Evolutionary conservation across 2,797 vertebrate species (phyloP).

Genomic region (Gallirallus australis): DNA sequence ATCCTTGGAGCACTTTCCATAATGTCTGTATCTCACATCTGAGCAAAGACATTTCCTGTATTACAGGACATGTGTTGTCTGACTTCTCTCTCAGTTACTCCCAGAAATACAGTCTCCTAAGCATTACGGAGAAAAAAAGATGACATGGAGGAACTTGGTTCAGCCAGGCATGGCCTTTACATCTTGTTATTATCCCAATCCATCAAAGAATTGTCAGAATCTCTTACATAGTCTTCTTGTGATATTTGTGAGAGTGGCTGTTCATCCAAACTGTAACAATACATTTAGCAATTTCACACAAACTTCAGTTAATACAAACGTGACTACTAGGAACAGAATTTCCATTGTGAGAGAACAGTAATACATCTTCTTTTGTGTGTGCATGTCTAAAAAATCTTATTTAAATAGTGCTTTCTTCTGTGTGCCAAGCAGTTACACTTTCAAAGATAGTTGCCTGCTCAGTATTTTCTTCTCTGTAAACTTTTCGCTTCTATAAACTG

Average conservation of each 20-base stretch:
- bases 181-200: not conserved
- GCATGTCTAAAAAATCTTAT: not conserved
- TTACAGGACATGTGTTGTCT: not conserved
- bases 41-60: not conserved
- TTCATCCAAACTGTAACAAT: not conserved
- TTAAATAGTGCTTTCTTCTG: not conserved
- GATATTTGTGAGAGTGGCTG: not conserved
- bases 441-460: not conserved
- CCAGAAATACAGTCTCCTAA: not conserved
- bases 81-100: not conserved
- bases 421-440: not conserved
- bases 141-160: not conserved
- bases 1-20: not conserved
- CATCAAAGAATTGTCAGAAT: not conserved
- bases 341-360: not conserved
- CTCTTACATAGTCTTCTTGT: not conserved
- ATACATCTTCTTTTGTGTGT: not conserved
- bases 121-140: not conserved
- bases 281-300: not conserved
- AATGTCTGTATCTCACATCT: not conserved
- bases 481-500: not conserved
- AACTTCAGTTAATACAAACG: not conserved
- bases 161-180: not conserved
- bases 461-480: not conserved
- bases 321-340: not conserved